Conservation (phyloP, 37 sponge, comb jelly and placozoan species). For the Axinella damicornis region DNA sequence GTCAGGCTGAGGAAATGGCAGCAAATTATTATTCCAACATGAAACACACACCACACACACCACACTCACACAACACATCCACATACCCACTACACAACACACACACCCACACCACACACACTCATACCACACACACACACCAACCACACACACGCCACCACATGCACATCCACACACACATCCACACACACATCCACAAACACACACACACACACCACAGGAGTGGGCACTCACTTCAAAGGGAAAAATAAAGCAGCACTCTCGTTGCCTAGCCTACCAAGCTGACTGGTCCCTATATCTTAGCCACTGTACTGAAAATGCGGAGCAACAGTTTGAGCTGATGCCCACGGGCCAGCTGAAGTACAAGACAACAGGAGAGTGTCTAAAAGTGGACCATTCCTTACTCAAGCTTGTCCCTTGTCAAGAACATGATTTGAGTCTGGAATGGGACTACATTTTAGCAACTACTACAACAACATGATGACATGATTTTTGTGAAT, state of each 20-base stretch:
- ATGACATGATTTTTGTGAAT: too few relatives aligned
- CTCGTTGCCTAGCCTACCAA: neutral
- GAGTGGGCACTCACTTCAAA: conserved; percentile 6
- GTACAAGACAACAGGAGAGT: conserved; percentile 21
- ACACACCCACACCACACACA: too few relatives aligned
- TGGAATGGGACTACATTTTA: conserved; percentile 9
- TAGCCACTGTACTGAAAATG: neutral
- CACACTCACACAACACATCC: too few relatives aligned
- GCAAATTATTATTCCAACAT: neutral
- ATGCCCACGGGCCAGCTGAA: conserved; percentile 4
- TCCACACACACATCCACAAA: neutral
- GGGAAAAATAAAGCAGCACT: conserved; percentile 18
- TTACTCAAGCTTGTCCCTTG: neutral
- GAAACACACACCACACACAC: neutral
- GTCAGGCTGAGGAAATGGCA: too few relatives aligned
- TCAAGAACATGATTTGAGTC: neutral
- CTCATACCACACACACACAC: neutral
- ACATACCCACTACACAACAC: too few relatives aligned
- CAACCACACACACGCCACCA: neutral
- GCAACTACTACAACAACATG: too few relatives aligned
- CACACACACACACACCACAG: neutral
- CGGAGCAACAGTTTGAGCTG: conserved; percentile 19
- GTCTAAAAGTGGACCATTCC: neutral
- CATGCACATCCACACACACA: neutral
- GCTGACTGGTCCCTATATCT: neutral